Evolutionary conservation across 2,888 invertebrate species (phyloP).

Genomic region (Ephialtes manifestator): DNA sequence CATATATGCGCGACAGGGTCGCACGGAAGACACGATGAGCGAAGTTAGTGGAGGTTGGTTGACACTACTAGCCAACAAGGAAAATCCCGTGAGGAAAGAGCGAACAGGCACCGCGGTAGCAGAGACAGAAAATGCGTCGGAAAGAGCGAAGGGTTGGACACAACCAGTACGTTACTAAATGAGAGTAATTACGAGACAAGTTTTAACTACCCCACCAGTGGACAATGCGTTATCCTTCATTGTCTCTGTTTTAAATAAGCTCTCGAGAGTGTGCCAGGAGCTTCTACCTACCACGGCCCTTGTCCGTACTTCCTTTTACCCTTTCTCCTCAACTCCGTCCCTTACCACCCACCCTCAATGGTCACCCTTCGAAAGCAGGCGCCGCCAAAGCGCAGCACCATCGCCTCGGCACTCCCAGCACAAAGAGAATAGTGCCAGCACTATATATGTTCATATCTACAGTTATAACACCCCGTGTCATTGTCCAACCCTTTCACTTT

Average conservation of each 20-base stretch:
- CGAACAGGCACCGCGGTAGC: conserved; percentile 28
- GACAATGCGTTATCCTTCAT: conserved; percentile 85
- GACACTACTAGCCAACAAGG: conserved; percentile 56
- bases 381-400: conserved; percentile 27
- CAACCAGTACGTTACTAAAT: conserved; percentile 77
- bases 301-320: conserved; percentile 18
- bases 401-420: conserved; percentile 34
- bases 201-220: conserved; percentile 83
- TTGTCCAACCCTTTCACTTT: conserved; percentile 16
- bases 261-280: conserved; percentile 76
- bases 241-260: conserved; percentile 84
- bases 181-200: conserved; percentile 85
- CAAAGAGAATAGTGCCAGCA: conserved; percentile 52
- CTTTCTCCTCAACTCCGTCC: background rate
- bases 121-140: conserved; percentile 37
- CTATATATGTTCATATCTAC: conserved; percentile 26
- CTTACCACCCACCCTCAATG: conserved; percentile 43
- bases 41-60: conserved; percentile 37
- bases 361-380: conserved; percentile 37
- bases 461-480: conserved; percentile 21
- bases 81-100: conserved; percentile 59
- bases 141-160: conserved; percentile 26
- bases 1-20: conserved; percentile 18
- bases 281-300: conserved; percentile 41
- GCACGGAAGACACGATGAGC: conserved; percentile 28